phyloP scores from a whole-genome alignment of 2,888 invertebrate species.

The Agrotis puta region DNA sequence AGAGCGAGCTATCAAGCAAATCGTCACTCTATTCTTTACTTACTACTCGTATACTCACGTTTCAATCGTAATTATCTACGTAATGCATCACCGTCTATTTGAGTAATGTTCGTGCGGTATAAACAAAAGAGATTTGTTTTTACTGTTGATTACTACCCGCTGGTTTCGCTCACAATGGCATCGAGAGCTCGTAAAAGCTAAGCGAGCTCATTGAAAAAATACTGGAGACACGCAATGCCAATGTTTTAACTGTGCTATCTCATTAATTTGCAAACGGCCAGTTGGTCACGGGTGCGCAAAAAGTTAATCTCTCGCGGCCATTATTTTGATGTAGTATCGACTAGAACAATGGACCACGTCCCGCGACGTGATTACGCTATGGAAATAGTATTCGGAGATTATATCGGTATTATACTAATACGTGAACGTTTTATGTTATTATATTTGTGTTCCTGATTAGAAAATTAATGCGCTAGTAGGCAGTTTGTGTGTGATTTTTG shows the following conservation, averaged over 20 bases:
- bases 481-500: conserved; percentile 25
- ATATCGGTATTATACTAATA: conserved; percentile 74
- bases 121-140: conserved; percentile 56
- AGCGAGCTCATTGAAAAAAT: conserved; percentile 57
- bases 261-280: conserved; percentile 72
- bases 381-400: conserved; percentile 73
- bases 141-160: conserved; percentile 41
- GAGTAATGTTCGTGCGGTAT: conserved; percentile 52
- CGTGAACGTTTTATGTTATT: conserved; percentile 68
- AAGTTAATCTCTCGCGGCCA: conserved; percentile 68
- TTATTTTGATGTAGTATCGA: conserved; percentile 73
- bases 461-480: conserved; percentile 48
- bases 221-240: conserved; percentile 54
- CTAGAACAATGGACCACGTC: conserved; percentile 78
- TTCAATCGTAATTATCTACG: conserved; percentile 57
- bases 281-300: conserved; percentile 70
- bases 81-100: conserved; percentile 62
- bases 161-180: conserved; percentile 55
- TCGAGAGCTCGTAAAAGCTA: conserved; percentile 50
- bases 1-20: conserved; percentile 64
- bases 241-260: conserved; percentile 61
- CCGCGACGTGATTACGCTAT: conserved; percentile 78
- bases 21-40: conserved; percentile 62
- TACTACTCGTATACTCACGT: conserved; percentile 48
- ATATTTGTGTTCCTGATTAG: conserved; percentile 60